Percentiles rank a stretch among this genome's conserved stretches.
phyloP scores from a whole-genome alignment of 2,888 invertebrate genomes.

The Gryllus longicercus region DNA sequence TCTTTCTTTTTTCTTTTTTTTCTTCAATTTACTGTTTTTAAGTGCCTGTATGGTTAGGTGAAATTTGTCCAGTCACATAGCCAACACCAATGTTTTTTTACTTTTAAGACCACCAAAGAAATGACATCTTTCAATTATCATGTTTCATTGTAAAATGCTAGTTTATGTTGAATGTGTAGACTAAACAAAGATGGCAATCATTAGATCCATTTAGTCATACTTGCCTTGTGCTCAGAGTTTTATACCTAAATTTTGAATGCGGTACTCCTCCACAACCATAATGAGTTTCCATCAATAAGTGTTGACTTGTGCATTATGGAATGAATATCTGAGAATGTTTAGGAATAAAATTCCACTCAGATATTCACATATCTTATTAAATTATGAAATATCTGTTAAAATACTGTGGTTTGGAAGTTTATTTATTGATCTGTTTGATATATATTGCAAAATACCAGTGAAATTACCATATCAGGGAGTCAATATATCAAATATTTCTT shows the following conservation, averaged over 20 bases:
- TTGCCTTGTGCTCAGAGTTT: slow-evolving; percentile 17
- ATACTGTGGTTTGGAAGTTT: neutral
- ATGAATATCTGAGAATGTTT: too few relatives aligned
- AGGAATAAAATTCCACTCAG: too few relatives aligned
- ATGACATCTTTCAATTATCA: slow-evolving; percentile 3
- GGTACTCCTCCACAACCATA: neutral
- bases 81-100: slow-evolving; percentile 38
- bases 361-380: too few relatives aligned
- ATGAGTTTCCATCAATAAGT: neutral
- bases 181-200: slow-evolving; percentile 17
- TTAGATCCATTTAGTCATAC: slow-evolving; percentile 11
- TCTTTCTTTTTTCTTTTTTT: slow-evolving; percentile 24
- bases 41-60: slow-evolving; percentile 39
- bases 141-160: neutral
- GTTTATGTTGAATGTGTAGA: slow-evolving; percentile 17
- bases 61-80: slow-evolving; percentile 33
- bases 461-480: slow-evolving; percentile 1
- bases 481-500: neutral
- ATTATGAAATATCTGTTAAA: too few relatives aligned
- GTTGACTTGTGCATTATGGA: neutral
- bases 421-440: too few relatives aligned
- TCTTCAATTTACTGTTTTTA: slow-evolving; percentile 34
- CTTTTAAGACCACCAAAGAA: neutral
- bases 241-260: neutral
- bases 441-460: neutral